Conservation (phyloP, 2,888 invertebrate species). For the Tribolium freemani region DNA sequence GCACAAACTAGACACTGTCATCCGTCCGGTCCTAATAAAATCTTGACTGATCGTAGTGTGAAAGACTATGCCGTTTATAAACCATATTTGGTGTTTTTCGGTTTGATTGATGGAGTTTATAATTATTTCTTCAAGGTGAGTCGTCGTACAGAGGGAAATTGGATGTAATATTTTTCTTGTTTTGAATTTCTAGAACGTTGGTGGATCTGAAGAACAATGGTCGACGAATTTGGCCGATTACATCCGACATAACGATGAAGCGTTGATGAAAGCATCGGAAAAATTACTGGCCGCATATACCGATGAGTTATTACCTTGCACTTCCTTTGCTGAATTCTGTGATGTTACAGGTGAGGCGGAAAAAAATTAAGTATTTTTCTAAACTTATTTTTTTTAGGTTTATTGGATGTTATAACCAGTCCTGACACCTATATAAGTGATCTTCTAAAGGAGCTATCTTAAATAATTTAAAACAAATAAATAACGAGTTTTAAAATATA, state of each 20-base stretch:
- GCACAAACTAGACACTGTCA: constrained; percentile 82
- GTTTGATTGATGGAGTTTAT: constrained; percentile 88
- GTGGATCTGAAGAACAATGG: constrained; percentile 88
- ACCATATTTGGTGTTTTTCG: constrained; percentile 87
- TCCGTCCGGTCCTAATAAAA: constrained; percentile 76
- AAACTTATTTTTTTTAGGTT: constrained; percentile 66
- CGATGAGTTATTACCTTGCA: constrained; percentile 91
- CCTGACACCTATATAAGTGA: constrained; percentile 75
- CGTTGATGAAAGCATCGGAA: constrained; percentile 89
- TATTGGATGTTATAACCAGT: constrained; percentile 77
- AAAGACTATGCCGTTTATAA: constrained; percentile 88
- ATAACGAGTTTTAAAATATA: constrained; percentile 42
- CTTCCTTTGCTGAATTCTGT: constrained; percentile 92
- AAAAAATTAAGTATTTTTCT: constrained; percentile 20
- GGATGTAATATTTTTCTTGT: background rate
- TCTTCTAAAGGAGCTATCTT: constrained; percentile 68
- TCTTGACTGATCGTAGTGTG: constrained; percentile 68
- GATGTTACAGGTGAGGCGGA: constrained; percentile 84
- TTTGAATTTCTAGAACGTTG: constrained; percentile 73
- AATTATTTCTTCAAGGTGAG: constrained; percentile 87
- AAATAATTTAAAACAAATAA: constrained; percentile 44
- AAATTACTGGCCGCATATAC: constrained; percentile 85
- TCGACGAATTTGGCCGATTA: constrained; percentile 90
- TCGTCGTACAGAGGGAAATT: background rate
- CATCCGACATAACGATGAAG: constrained; percentile 94